These are phyloP conservation scores for Apamea epomidion DNA, from an alignment of 2,888 invertebrate species.

Conservation along the genomic window DNA sequence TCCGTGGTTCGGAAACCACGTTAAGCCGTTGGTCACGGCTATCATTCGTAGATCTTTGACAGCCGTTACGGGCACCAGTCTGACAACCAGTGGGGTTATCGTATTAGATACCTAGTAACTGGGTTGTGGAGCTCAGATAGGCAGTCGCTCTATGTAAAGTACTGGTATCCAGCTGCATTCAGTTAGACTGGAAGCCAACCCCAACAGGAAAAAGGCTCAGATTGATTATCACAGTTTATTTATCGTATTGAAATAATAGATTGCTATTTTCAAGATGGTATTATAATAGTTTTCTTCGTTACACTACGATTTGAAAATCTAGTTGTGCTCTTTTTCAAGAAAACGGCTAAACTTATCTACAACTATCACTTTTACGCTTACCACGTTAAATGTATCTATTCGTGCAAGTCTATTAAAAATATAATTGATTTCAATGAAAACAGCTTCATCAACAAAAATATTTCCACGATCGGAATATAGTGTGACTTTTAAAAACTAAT, in stretches of 20 bases:
- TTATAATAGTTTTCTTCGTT: background rate
- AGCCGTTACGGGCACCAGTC: too few species aligned
- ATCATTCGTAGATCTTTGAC: too few species aligned
- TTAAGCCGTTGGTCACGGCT: too few species aligned
- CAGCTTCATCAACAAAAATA: slow-evolving; percentile 5
- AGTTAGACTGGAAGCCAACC: too few species aligned
- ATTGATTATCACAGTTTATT: background rate
- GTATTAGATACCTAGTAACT: too few species aligned
- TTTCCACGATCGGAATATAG: background rate
- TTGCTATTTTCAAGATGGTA: background rate
- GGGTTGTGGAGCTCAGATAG: too few species aligned
- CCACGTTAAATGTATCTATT: background rate
- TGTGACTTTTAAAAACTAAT: slow-evolving; percentile 40
- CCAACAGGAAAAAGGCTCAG: too few species aligned
- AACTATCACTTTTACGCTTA: background rate
- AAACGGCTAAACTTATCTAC: background rate
- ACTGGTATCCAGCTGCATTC: too few species aligned
- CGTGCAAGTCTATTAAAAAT: background rate
- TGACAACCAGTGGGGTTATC: too few species aligned
- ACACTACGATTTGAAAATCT: background rate
- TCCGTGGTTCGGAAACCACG: too few species aligned
- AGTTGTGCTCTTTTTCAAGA: background rate
- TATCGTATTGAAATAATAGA: background rate
- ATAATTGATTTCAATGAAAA: background rate
- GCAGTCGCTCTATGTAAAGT: too few species aligned